Conservation (phyloP, 2,888 invertebrate species). For the Pterobdella sp. region DNA sequence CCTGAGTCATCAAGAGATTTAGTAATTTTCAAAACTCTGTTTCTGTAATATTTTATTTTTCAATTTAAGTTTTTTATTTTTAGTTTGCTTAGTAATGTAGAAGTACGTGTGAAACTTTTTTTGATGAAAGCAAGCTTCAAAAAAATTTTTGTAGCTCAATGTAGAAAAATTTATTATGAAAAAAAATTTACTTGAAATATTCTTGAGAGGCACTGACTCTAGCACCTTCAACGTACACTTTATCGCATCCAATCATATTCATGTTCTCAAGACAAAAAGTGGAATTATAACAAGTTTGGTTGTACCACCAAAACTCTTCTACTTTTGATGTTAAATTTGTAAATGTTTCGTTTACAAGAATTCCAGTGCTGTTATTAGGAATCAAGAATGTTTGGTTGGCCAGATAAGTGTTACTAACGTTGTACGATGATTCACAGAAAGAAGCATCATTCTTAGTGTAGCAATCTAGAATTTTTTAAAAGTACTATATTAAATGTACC, state of each 20-base stretch:
- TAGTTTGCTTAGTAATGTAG: not conserved
- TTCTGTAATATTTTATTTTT: conserved; percentile 24
- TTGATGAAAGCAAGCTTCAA: not conserved
- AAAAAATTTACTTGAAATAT: conserved; percentile 35
- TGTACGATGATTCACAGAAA: conserved; percentile 28
- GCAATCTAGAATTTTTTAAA: conserved; percentile 32
- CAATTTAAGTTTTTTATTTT: not conserved
- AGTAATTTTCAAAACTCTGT: conserved; percentile 32
- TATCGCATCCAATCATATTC: not conserved
- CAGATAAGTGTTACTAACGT: not conserved
- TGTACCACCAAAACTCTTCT: conserved; percentile 31
- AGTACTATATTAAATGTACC: not conserved
- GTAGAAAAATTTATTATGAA: not conserved
- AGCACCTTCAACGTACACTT: conserved; percentile 11
- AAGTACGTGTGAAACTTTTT: not conserved
- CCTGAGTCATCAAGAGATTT: conserved; percentile 35
- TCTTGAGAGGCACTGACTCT: conserved; percentile 36
- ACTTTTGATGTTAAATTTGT: not conserved
- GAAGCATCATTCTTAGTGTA: conserved; percentile 34
- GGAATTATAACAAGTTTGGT: conserved; percentile 37
- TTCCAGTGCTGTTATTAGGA: not conserved
- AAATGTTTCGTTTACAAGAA: not conserved
- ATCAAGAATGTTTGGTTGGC: not conserved
- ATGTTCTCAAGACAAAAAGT: conserved; percentile 29
- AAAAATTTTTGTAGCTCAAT: not conserved